A percentile compares a stretch with the other conserved stretches of the same genome.
Evolutionary conservation across 2,113 vertebrate species (phyloP).

Genomic region (Podiceps cristatus): DNA sequence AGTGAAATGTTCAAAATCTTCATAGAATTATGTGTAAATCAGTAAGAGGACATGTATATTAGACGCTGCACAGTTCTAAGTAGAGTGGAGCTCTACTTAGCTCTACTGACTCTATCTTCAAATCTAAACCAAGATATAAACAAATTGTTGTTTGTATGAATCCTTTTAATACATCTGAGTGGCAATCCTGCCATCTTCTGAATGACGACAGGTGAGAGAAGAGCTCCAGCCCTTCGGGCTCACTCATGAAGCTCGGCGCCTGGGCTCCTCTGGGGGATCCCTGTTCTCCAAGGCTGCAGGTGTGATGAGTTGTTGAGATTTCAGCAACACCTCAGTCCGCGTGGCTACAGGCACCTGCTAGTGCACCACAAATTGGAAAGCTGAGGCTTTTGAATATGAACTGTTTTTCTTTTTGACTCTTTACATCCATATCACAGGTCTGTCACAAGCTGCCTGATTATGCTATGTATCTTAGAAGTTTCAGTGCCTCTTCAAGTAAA

Average conservation of each 20-base stretch:
- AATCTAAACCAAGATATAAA: background rate
- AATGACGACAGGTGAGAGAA: background rate
- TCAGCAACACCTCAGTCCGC: background rate
- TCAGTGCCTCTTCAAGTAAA: background rate
- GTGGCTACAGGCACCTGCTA: background rate
- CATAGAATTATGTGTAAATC: background rate
- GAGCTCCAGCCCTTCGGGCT: background rate
- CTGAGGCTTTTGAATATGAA: background rate
- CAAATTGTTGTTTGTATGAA: background rate
- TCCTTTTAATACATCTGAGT: background rate
- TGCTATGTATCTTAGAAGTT: background rate
- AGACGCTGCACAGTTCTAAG: background rate
- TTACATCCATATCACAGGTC: background rate
- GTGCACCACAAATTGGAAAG: background rate
- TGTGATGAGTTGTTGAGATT: background rate
- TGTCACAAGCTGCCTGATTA: background rate
- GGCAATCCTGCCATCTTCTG: background rate
- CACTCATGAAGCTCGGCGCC: background rate
- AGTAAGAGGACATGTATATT: background rate
- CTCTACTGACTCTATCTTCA: background rate
- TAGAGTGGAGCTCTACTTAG: background rate
- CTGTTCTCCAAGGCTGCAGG: background rate
- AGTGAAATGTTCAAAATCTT: background rate
- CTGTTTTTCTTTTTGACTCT: background rate
- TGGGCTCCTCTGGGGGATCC: background rate